Percentiles rank a stretch among this genome's conserved stretches.
These are phyloP conservation scores for Megaustenia siamemsis DNA, from an alignment of 2,888 invertebrate species.

Conservation along the genomic window DNA sequence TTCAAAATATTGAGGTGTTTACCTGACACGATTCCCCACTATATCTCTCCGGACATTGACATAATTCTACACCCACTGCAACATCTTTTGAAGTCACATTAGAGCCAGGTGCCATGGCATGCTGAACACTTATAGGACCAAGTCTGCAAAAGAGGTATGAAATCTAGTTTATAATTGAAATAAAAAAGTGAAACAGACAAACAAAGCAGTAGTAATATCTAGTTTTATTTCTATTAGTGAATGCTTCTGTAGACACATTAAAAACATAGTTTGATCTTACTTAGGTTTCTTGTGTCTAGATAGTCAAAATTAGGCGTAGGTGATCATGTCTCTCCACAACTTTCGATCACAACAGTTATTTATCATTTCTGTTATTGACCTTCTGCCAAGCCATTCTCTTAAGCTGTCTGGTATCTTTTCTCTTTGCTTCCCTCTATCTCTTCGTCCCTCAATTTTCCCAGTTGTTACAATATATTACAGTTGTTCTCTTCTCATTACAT, in stretches of 20 bases:
- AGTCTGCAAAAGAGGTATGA: constrained; percentile 49
- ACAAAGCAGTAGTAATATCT: too few species aligned
- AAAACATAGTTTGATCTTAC: not conserved
- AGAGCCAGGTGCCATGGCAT: constrained; percentile 61
- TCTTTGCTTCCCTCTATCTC: too few species aligned
- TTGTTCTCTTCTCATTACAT: not conserved
- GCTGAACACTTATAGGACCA: constrained; percentile 62
- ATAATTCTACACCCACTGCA: constrained; percentile 88
- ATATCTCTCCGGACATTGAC: constrained; percentile 90
- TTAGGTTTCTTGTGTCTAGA: not conserved
- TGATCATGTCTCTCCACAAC: too few species aligned
- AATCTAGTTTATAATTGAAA: not conserved
- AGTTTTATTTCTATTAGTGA: too few species aligned
- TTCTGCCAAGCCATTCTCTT: too few species aligned
- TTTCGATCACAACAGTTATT: too few species aligned
- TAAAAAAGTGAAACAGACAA: not conserved
- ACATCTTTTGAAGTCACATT: constrained; percentile 43
- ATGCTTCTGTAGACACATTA: not conserved
- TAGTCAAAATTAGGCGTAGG: not conserved
- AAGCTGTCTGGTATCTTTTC: too few species aligned
- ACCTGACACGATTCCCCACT: constrained; percentile 93
- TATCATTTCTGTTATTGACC: too few species aligned
- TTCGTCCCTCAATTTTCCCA: too few species aligned
- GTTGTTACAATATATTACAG: too few species aligned
- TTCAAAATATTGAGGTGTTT: too few species aligned